Evolutionary conservation across 2,888 invertebrate genomes (phyloP).

Genomic region (Lingula anatina): DNA sequence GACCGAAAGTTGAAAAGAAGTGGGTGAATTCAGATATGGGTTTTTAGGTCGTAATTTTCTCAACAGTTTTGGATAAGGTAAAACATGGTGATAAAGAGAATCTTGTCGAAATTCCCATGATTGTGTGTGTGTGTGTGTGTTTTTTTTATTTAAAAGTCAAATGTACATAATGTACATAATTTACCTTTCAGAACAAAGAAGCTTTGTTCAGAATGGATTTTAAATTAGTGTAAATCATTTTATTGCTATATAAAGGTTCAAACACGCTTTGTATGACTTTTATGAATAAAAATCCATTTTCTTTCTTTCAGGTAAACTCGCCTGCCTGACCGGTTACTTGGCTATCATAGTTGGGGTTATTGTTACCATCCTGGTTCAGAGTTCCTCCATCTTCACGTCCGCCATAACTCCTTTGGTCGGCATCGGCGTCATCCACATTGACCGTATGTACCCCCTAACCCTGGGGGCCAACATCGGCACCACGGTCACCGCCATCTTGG

Average conservation of each 20-base stretch:
- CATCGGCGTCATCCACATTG: conserved; percentile 32
- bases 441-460: conserved; percentile 42
- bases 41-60: not conserved
- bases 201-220: no score
- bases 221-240: no score
- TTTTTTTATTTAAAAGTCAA: no score
- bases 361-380: conserved; percentile 40
- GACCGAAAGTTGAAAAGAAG: no score
- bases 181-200: no score
- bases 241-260: no score
- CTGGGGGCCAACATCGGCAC: conserved; percentile 45
- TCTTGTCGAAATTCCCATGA: no score
- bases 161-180: no score
- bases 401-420: conserved; percentile 43
- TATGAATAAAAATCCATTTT: not conserved
- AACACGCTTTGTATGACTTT: not conserved
- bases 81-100: no score
- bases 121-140: no score
- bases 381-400: conserved; percentile 42
- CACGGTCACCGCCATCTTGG: conserved; percentile 42
- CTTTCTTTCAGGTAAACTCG: conserved; percentile 14
- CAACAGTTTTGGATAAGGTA: no score
- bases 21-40: not conserved
- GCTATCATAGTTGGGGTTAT: conserved; percentile 33
- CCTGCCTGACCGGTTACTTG: conserved; percentile 37